Base-by-base conservation (phyloP, 1,140 invertebrate genomes). In the Proales similis region DNA sequence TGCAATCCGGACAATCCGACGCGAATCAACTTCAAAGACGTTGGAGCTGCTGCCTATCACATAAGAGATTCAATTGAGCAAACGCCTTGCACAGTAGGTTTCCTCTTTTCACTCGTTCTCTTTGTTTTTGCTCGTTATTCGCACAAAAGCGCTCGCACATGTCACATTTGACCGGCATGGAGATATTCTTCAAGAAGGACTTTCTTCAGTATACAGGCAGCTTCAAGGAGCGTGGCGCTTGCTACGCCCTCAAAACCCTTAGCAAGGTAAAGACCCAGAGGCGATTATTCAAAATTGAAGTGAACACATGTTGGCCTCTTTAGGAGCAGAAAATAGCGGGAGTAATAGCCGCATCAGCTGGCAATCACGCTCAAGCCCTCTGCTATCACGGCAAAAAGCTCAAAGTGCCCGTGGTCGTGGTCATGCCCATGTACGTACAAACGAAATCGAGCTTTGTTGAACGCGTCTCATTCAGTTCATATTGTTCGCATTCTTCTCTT, bases 121-220 rank as follows among this genome's bases (percentile, higher is more conserved):
- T 43, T 36, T 4, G 61, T 11, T 27, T 32, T 19, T 27, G 17
- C 20, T 12, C 26, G 17, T 36, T 36, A 19, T 64, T 14, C 19
- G 29, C 14, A 12, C 38, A 29, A 14, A 47, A 67, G 67, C 33
- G 65, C 63, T 89, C 87, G 0, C 85, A 85, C 66, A 80, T 91
- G 68, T 90, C 87, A 0, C 75, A 80, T 3, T 68, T 81, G 9
- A 83, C 83, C 60, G 86, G 83, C 22, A 86, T 92, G 82, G 83
- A 91, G 27, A 80, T 94, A 38, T 94, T 83, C 73, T 81, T 92
- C 63, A 93, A 94, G 74, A 91, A 91, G 71, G 90, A 94, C 70
- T 92, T 88, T 73, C 77, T 91, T 6, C 89, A 93, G 75, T 83
- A 81, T 51, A 93, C 89, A 7, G 90, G 90, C 73, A 90, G 87